Evolutionary conservation across 2,888 invertebrate species (phyloP).

Genomic region (Erpobdella octoculata): DNA sequence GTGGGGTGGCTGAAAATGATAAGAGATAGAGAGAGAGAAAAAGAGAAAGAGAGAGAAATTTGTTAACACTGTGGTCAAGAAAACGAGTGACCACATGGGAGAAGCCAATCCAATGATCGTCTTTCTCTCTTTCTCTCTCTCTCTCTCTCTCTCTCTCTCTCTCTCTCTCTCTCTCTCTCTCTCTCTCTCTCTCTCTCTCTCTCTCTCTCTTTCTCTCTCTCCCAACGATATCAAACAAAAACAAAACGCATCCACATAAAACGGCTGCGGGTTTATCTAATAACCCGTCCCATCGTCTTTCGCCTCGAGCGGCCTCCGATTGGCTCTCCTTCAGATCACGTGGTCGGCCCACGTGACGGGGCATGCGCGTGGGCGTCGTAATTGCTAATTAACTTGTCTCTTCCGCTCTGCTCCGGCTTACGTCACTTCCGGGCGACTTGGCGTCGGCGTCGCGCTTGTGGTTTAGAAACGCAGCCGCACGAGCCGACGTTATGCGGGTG

Average conservation of each 20-base stretch:
- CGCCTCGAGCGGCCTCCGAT: not conserved
- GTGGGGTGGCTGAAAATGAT: not conserved
- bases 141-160: not conserved
- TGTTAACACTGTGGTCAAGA: not conserved
- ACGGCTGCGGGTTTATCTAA: not conserved
- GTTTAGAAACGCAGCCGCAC: no score
- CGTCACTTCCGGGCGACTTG: not conserved
- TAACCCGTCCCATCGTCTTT: not conserved
- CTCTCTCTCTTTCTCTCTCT: not conserved
- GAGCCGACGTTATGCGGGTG: not conserved
- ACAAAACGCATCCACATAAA: not conserved
- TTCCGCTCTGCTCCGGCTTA: not conserved
- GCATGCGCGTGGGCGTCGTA: not conserved
- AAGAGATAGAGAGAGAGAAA: not conserved
- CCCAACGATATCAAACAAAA: not conserved
- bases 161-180: not conserved
- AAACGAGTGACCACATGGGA: not conserved
- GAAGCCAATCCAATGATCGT: not conserved
- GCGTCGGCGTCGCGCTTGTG: not conserved
- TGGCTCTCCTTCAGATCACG: not conserved
- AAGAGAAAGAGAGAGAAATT: not conserved
- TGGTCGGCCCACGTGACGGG: not conserved
- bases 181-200: not conserved
- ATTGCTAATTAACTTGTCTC: constrained; percentile 9
- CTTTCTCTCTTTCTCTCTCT: not conserved